Conservation (phyloP, 2,888 invertebrate genomes). For the Drosophila nigricruria region DNA sequence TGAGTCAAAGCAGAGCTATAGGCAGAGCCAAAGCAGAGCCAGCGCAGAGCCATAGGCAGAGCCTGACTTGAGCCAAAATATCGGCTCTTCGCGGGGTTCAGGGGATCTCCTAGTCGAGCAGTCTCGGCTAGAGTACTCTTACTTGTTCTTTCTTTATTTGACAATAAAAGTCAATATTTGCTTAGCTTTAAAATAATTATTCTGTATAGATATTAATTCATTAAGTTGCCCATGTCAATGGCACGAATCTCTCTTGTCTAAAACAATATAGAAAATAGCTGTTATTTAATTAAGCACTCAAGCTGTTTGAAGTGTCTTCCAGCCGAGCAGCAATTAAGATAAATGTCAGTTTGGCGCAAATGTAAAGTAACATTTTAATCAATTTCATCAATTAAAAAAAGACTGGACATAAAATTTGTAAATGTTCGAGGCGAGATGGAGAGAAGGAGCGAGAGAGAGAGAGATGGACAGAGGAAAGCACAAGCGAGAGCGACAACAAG, state of each 20-base stretch:
- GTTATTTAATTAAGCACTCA: constrained; percentile 71
- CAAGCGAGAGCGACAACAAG: background rate
- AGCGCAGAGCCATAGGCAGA: no score
- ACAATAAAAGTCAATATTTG: background rate
- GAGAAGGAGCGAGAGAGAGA: background rate
- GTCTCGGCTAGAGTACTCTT: no score
- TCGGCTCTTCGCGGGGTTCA: no score
- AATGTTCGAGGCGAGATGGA: constrained; percentile 22
- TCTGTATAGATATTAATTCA: background rate
- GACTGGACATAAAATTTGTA: constrained; percentile 49
- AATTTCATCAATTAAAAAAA: constrained; percentile 76
- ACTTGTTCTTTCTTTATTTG: no score
- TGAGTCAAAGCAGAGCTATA: no score
- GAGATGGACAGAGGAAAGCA: background rate
- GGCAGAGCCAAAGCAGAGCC: no score
- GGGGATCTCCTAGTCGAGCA: no score
- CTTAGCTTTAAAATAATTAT: background rate
- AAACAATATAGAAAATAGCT: constrained; percentile 20
- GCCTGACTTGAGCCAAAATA: no score
- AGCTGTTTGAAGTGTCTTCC: constrained; percentile 39
- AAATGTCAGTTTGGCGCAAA: constrained; percentile 71
- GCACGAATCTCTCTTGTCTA: constrained; percentile 9
- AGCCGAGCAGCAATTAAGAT: constrained; percentile 67
- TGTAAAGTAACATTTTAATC: constrained; percentile 78
- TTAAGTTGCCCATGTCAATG: constrained; percentile 5